Conservation (phyloP, 2,113 vertebrate species). For the Alethe castanea region DNA sequence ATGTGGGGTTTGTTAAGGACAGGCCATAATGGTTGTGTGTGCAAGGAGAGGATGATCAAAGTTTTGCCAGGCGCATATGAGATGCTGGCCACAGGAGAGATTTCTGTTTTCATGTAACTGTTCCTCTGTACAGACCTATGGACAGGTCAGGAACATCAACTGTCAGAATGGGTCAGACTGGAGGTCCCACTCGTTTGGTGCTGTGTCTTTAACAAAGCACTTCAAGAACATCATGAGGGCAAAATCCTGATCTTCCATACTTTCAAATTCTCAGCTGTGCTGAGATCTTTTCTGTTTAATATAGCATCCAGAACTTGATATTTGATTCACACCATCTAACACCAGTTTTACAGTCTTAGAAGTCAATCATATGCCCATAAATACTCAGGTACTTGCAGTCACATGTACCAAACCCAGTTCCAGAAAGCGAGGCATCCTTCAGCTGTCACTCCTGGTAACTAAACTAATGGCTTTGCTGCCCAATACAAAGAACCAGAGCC, state of each 20-base stretch:
- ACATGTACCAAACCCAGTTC: accelerated
- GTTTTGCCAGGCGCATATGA: neutral
- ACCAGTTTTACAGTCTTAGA: neutral
- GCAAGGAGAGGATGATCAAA: neutral
- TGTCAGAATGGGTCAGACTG: neutral
- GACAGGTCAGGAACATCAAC: neutral
- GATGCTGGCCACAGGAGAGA: neutral
- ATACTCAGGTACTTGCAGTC: neutral
- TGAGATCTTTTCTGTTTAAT: neutral
- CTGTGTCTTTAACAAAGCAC: neutral
- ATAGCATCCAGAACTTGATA: neutral
- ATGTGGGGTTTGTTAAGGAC: neutral
- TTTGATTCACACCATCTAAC: neutral
- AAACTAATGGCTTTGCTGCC: neutral
- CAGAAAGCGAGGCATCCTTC: neutral
- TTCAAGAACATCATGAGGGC: neutral
- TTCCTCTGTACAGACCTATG: neutral
- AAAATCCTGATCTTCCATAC: neutral
- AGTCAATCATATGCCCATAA: neutral
- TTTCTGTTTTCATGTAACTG: neutral
- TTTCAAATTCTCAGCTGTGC: neutral
- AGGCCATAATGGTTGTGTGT: neutral
- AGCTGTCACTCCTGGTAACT: neutral
- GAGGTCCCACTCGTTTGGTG: neutral
- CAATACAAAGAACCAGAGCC: neutral